Evolutionary conservation across 2,113 vertebrate genomes (phyloP), one percentile per base, ranked within the genome.

Genomic region (Dicrurus megarhynchus): DNA sequence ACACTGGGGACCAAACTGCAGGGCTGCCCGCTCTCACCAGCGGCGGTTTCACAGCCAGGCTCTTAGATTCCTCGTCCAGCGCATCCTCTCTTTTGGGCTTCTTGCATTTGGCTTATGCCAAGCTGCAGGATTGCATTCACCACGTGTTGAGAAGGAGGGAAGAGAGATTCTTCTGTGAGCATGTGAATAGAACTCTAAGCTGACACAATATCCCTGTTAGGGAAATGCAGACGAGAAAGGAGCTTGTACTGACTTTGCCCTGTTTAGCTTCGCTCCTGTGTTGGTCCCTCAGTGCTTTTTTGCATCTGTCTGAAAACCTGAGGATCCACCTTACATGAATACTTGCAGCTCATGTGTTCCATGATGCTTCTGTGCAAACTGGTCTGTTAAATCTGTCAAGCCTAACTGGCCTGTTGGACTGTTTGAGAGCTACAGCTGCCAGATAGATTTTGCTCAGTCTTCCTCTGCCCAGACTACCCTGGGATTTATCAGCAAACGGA

Each of bases 101-200:
- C 71, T 71, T 71, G 49, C 21, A 22, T 83, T 33, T 71, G 41
- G 27, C 32, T 57, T 55, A 32, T 27, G 39, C 28, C 46, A 84
- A 65, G 37, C 16, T 73, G 10, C 57, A 69, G 67, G 67, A 53
- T 22, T 52, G n/a, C 21, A 47, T 9, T 76, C 27, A 52, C 10
- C 6, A 2, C 3, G 30, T 0, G 7, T 46, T 10, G 12, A 70
- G 32, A 50, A 65, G 17, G 1, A 4, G 3, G n/a, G 46, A 57
- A 50, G 21, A 46, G 57, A 13, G 16, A 55, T 76, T 68, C n/a
- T 79, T 67, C 33, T 49, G 20, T 70, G 47, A 71, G 47, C 30
- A 37, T 4, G 16, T 26, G 37, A 46, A 49, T 41, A 9, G 11
- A 49, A 24, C 35, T 23, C 63, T n/a, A 41, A 75, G 26, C 24